These are phyloP conservation scores for Sitta carolinensis DNA, from an alignment of 2,797 vertebrate species.

Conservation along the genomic window DNA sequence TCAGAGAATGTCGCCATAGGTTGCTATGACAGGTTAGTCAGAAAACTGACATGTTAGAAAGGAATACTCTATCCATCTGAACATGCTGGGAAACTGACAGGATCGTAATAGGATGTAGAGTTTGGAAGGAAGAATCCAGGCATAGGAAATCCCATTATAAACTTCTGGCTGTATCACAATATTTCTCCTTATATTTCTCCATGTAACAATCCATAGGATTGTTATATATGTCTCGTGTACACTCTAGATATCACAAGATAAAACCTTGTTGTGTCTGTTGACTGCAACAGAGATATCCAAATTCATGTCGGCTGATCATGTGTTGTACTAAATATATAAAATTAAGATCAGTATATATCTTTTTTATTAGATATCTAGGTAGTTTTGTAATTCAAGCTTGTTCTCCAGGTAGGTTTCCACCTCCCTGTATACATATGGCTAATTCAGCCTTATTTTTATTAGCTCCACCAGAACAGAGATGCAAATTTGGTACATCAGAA, in stretches of 20 bases:
- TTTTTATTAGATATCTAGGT: neutral
- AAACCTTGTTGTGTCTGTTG: neutral
- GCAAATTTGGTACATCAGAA: neutral
- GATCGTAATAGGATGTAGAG: rapidly evolving
- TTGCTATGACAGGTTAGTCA: slow-evolving; percentile 18
- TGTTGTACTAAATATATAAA: neutral
- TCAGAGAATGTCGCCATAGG: neutral
- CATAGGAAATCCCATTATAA: neutral
- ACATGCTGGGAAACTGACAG: neutral
- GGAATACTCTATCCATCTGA: neutral
- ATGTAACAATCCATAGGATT: neutral
- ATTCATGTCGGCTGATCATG: neutral
- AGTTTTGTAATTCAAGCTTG: neutral
- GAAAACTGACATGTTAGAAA: neutral
- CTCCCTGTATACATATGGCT: neutral
- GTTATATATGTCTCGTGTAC: neutral
- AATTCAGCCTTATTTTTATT: neutral
- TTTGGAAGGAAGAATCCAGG: neutral
- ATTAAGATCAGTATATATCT: neutral
- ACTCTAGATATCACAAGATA: neutral
- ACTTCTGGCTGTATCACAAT: neutral
- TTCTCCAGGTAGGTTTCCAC: neutral
- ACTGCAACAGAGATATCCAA: neutral
- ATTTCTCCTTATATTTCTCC: neutral
- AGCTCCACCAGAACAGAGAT: neutral